Evolutionary conservation across 2,113 vertebrate genomes (phyloP), one percentile per base, ranked within the genome.

Genomic region (Condylura cristata): DNA sequence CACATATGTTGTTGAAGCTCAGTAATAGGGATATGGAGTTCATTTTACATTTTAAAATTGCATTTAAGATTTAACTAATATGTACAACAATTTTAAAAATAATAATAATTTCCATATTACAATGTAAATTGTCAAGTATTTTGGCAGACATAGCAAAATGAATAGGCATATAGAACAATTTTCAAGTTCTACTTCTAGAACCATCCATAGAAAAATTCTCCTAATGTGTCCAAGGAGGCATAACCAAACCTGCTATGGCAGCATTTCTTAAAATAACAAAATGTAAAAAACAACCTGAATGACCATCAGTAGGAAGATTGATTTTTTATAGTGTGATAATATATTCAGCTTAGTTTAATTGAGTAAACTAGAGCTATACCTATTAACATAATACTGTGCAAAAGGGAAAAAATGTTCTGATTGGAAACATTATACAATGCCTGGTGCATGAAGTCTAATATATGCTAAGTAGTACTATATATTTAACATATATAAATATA

Each of bases 321-420:
- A 78, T 72, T 78, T 51, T 82, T 56, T 68, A 46, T 24, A 61
- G 34, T 41, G 4, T 66, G 2, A 3, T 66, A 58, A 9, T 85
- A 65, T 82, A 88, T 85, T 90, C 26, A 86, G 2, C 85, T 76
- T 81, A 86, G 11, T 61, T 90, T 90, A 87, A 51, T 13, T 58
- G 26, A 63, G 41, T 84, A 44, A 93, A 86, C 32, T 86, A 39
- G 4, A 44, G 39, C 34, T 78, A 9, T 41, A 37, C 10, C 20
- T 71, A 37, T 44, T n/a, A 68, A 79, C 6, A 24, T 6, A 85
- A 51, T 75, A 41, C 68, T 72, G 7, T 24, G 2, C 39, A 41
- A 88, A 89, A 88, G 44, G 1, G 32, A 18, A 22, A 51, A 46
- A 39, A 71, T n/a, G 22, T 53, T 22, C 20, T 86, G 12, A 86